These are phyloP conservation scores for Melanocharis versteri DNA, from an alignment of 2,113 vertebrate genomes.

Conservation along the genomic window DNA sequence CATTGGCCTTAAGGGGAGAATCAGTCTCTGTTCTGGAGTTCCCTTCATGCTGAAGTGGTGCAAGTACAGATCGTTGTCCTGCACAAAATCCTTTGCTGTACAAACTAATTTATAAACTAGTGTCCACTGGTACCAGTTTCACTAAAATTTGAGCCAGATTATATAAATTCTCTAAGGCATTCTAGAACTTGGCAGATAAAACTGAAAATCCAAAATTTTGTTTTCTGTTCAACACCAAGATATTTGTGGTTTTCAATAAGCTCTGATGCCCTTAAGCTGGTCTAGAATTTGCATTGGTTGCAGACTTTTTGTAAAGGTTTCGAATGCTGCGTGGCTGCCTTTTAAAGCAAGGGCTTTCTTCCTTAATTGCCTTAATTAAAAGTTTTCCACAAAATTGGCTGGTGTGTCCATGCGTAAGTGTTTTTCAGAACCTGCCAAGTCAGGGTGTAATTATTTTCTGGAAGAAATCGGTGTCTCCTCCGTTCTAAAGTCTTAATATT, in stretches of 20 bases:
- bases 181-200: neutral
- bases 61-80: neutral
- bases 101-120: neutral
- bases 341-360: neutral
- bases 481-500: neutral
- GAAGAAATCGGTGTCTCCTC: neutral
- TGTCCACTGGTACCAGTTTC: neutral
- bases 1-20: neutral
- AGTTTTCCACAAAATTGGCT: neutral
- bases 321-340: neutral
- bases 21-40: neutral
- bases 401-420: neutral
- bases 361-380: neutral
- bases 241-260: neutral
- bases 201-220: neutral
- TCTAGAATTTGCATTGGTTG: neutral
- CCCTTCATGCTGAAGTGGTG: neutral
- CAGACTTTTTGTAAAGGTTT: neutral
- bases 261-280: neutral
- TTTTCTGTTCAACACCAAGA: neutral
- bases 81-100: neutral
- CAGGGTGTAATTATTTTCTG: neutral
- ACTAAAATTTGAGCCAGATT: fast-evolving
- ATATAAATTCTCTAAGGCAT: neutral
- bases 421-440: neutral